A percentile compares a stretch with the other conserved stretches of the same genome.
Evolutionary conservation across 2,888 invertebrate species (phyloP).

Genomic region (Thalpophila matura): DNA sequence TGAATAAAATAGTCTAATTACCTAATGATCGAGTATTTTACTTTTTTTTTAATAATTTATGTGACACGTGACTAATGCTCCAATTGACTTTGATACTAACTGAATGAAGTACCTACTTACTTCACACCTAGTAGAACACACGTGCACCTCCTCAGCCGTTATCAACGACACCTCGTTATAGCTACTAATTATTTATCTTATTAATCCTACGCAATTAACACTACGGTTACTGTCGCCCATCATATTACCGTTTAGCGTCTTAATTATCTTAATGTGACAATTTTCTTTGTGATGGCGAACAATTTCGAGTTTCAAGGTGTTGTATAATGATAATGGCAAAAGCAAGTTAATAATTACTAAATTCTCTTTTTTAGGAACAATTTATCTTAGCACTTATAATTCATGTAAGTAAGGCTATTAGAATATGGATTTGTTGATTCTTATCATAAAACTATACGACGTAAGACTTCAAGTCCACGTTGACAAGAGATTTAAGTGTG

Average conservation of each 20-base stretch:
- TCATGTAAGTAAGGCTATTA: too few species aligned
- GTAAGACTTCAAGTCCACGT: too few species aligned
- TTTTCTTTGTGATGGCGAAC: constrained; percentile 25
- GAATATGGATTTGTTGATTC: too few species aligned
- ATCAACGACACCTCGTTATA: constrained; percentile 28
- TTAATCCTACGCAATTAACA: constrained; percentile 44
- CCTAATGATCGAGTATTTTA: too few species aligned
- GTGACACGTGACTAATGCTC: neutral
- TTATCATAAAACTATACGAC: too few species aligned
- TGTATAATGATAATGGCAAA: neutral
- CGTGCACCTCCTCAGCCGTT: constrained; percentile 16
- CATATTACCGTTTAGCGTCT: constrained; percentile 14
- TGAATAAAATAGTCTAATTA: too few species aligned
- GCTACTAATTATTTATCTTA: constrained; percentile 43
- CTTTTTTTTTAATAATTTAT: too few species aligned
- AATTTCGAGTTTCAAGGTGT: constrained; percentile 12
- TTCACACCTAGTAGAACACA: neutral
- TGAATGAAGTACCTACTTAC: too few species aligned
- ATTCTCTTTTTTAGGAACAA: too few species aligned
- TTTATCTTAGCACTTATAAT: too few species aligned
- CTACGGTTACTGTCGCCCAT: constrained; percentile 19
- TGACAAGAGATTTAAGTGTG: neutral
- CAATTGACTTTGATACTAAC: too few species aligned
- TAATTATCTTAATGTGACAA: constrained; percentile 42
- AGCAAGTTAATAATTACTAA: neutral